phyloP scores from a whole-genome alignment of 2,797 vertebrate species.

The Glyptemys insculpta region DNA sequence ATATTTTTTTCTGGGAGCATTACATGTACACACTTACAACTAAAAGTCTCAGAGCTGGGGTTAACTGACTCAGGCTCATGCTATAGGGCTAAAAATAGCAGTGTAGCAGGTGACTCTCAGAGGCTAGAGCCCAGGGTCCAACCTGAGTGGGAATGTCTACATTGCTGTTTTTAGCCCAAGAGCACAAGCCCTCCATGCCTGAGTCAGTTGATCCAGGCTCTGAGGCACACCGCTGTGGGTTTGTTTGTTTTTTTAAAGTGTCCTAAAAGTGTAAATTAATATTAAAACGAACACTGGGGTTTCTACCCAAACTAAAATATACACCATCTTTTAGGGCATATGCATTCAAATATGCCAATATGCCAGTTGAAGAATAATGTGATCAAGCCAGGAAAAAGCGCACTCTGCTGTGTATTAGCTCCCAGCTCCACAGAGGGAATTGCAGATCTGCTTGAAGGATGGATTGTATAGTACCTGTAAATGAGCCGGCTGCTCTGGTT shows the following conservation, averaged over 20 bases:
- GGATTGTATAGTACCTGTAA: neutral
- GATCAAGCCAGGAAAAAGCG: neutral
- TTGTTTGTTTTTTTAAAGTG: neutral
- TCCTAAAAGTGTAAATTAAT: neutral
- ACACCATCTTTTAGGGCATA: neutral
- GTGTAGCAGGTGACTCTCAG: neutral
- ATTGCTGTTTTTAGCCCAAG: neutral
- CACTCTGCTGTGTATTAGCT: neutral
- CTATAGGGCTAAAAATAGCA: neutral
- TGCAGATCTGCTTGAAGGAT: neutral
- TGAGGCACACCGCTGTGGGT: neutral
- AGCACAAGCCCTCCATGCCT: neutral
- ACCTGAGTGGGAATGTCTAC: neutral
- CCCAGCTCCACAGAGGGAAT: neutral
- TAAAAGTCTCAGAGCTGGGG: neutral
- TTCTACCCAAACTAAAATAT: neutral
- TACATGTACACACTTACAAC: neutral
- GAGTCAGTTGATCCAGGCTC: neutral
- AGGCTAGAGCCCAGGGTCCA: neutral
- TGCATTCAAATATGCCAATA: neutral
- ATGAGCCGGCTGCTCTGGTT: neutral
- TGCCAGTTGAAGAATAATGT: neutral
- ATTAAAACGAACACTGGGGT: neutral
- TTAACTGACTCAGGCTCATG: neutral
- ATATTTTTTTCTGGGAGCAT: conserved; percentile 25